Percentiles rank a stretch among this genome's conserved stretches.
Evolutionary conservation across 2,888 invertebrate genomes (phyloP).

Genomic region (Tiliacea citrago): DNA sequence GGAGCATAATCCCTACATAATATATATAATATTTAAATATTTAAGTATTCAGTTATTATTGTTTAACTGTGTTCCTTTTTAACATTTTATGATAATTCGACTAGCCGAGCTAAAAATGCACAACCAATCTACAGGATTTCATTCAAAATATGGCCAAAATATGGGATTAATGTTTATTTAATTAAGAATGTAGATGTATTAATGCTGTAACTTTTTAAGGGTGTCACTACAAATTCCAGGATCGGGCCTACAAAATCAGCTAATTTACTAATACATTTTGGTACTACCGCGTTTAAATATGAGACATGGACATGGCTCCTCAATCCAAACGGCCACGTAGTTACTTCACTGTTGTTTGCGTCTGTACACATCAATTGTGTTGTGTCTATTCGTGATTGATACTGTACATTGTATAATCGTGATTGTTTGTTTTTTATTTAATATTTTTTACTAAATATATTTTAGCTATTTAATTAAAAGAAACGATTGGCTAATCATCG

Average conservation of each 20-base stretch:
- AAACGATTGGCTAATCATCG: not conserved
- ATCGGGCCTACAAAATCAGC: not conserved
- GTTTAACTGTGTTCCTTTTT: not conserved
- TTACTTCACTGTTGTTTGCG: slow-evolving; percentile 4
- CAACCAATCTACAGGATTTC: not conserved
- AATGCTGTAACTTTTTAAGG: too few species aligned
- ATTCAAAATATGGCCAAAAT: not conserved
- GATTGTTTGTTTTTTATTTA: slow-evolving; percentile 31
- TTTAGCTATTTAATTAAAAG: slow-evolving; percentile 7
- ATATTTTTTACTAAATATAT: not conserved
- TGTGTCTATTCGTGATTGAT: slow-evolving; percentile 35
- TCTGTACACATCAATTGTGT: slow-evolving; percentile 39
- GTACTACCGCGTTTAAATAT: not conserved
- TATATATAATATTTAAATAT: too few species aligned
- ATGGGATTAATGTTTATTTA: not conserved
- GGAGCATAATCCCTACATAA: too few species aligned
- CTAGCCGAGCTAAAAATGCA: not conserved
- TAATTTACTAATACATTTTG: not conserved
- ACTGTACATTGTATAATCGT: slow-evolving; percentile 34
- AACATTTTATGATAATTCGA: not conserved
- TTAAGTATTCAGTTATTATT: not conserved
- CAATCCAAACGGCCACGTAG: not conserved
- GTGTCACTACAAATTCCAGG: not conserved
- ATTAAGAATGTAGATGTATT: not conserved
- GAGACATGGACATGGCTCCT: not conserved